Base-by-base conservation (phyloP, 2,888 invertebrate species). In the Dryomyza anilis region DNA sequence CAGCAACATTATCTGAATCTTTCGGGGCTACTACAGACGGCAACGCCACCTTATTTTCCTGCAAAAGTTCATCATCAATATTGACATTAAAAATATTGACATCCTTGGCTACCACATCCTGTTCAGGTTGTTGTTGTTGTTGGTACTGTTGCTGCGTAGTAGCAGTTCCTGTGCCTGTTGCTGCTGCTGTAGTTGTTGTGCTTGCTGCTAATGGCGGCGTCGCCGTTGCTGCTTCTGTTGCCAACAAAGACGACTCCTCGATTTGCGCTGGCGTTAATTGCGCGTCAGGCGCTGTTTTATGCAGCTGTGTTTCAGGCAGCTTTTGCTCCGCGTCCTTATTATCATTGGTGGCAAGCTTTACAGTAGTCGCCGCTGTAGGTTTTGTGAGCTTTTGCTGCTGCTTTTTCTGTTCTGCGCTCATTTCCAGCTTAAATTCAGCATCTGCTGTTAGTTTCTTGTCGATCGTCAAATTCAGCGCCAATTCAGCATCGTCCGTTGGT, bases 71-170 rank as follows among this genome's bases (percentile, higher is more conserved):
- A 6, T 70, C 66, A 39, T 52, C 61, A 48, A 70, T 66, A 66
- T 71, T 73, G 61, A 78, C 59, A 72, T 78, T 79, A 66, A 74
- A 78, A 66, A 79, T 78, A 67, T 78, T 78, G 19, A 76, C 73
- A 67, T 77, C 76, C 43, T 70, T 65, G 50, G 68, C 62, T 10
- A 67, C 50, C 21, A 29, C 10, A 1, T 50, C 59, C 1, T n/a
- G 16, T n/a, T 57, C 27, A 3, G 75, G 74, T 61, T 73, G 73
- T 21, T 71, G 71, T 53, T 76, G 69, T 69, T 77, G 74, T 25
- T 67, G 67, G 46, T 63, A 68, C 46, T 73, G 69, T 16, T 58
- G 64, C 16, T 48, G 8, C 48, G 46, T 68, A 4, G 56, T n/a
- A 52, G 71, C 71, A 0, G 69, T 70, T 4, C 66, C 63, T 10